A percentile compares a stretch with the other conserved stretches of the same genome.
Conservation (phyloP, 2,797 vertebrate species). For the Aphelocoma californica region DNA sequence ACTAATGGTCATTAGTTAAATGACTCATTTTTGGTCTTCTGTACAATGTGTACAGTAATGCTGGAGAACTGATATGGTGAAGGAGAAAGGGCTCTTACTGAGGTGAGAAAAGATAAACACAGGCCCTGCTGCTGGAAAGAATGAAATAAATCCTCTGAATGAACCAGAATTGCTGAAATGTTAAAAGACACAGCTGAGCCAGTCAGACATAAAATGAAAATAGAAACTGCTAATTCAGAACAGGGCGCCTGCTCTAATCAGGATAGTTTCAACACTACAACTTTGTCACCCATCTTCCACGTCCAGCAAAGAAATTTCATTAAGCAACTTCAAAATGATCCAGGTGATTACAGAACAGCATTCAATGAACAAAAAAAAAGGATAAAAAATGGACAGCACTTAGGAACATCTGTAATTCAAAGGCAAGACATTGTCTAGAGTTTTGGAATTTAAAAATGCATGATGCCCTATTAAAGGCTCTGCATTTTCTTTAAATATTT, state of each 20-base stretch:
- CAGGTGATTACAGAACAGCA: not conserved
- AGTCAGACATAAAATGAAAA: constrained; percentile 23
- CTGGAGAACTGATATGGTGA: not conserved
- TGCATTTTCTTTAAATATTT: not conserved
- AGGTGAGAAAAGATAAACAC: constrained; percentile 64
- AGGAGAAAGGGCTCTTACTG: constrained; percentile 32
- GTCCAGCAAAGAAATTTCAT: not conserved
- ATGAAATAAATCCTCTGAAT: constrained; percentile 46
- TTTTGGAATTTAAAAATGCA: not conserved
- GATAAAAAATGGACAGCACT: not conserved
- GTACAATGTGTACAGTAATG: not conserved
- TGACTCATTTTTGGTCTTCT: not conserved
- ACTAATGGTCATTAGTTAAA: constrained; percentile 37
- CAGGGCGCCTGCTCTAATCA: not conserved
- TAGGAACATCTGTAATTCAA: not conserved
- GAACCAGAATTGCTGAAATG: constrained; percentile 27
- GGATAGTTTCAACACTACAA: not conserved
- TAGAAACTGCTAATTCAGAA: constrained; percentile 9
- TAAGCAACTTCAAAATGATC: not conserved
- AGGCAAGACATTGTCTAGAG: not conserved
- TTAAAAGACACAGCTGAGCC: constrained; percentile 13
- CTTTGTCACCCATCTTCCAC: not conserved
- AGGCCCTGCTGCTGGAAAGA: constrained; percentile 5
- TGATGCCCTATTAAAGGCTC: not conserved
- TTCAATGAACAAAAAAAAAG: not conserved